These are phyloP conservation scores for Cephonodes hylas DNA, from an alignment of 2,888 invertebrate genomes.

Conservation along the genomic window DNA sequence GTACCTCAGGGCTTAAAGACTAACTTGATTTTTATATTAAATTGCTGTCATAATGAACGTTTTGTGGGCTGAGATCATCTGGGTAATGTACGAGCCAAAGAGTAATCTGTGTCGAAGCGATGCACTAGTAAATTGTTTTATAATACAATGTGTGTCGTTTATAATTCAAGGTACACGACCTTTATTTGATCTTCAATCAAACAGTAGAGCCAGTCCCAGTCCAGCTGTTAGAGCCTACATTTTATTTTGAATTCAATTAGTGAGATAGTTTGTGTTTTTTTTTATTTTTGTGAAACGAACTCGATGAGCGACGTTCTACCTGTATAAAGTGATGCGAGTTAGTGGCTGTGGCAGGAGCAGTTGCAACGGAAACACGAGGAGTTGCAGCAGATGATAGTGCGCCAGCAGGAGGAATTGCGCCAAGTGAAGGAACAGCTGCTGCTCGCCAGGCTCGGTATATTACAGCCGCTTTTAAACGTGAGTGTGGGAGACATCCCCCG, in stretches of 20 bases:
- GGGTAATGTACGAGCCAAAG: not conserved
- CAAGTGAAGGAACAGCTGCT: constrained; percentile 93
- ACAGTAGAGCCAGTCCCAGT: not conserved
- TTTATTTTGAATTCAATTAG: not conserved
- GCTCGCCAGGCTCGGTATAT: constrained; percentile 88
- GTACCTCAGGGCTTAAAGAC: no score
- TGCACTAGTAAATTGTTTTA: not conserved
- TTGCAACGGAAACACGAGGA: constrained; percentile 91
- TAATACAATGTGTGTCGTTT: not conserved
- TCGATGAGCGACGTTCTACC: not conserved
- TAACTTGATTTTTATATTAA: no score
- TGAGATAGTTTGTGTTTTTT: not conserved
- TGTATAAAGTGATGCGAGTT: constrained; percentile 48
- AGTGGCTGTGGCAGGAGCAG: constrained; percentile 83
- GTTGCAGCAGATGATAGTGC: constrained; percentile 90
- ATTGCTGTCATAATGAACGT: no score
- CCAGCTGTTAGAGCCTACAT: not conserved
- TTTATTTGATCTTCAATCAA: not conserved
- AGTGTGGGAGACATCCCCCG: constrained; percentile 31
- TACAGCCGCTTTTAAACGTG: constrained; percentile 66
- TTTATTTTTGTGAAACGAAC: not conserved
- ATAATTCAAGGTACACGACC: not conserved
- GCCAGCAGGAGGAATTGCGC: constrained; percentile 92
- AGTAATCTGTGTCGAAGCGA: not conserved
- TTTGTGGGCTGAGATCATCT: no score